Evolutionary conservation across 2,113 vertebrate species (phyloP), one percentile per base, ranked within the genome.

Genomic region (Semnornis frantzii): DNA sequence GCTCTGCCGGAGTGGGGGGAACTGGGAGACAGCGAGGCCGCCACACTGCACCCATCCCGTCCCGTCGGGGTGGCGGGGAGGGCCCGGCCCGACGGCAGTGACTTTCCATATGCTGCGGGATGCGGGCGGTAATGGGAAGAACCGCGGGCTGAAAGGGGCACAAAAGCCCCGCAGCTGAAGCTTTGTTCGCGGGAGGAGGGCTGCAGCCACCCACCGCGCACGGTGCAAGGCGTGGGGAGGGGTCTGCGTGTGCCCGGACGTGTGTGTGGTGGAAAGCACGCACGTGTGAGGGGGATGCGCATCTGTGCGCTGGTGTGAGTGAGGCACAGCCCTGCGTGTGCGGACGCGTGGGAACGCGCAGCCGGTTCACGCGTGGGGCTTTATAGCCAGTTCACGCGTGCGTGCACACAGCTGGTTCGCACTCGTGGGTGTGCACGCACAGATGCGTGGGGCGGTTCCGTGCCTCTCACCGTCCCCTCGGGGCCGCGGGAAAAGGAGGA

Each of bases 141-240:
- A 98, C 97, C 79, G 97, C 92, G 78, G 96, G 96, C 96, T 97
- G 97, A 97, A 98, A 96, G 94, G 89, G 96, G 95, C 92, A 98
- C 97, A 98, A 98, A 97, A 97, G 95, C 96, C 97, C 95, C 91
- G 96, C 97, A 98, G 97, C 97, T 97, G 97, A 87, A 93, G 96
- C 97, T 98, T 97, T 98, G 97, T 98, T 95, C 76, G 34, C 28
- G 88, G 92, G 94, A 94, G 95, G 95, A 85, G 59, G 88, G 79
- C 81, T 31, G 55, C 83, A 54, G 31, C 64, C 28, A 12, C 42
- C 44, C 30, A 6, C 13, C 20, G 58, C 92, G 92, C 97, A 87
- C 91, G 42, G 95, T 84, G 84, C 52, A 52, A 52, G 69, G 27
- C n/a, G 7, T 3, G 60, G 39, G 82, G 21, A 23, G 11, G 42